phyloP scores from a whole-genome alignment of 2,113 vertebrate genomes.

The Axis porcinus region DNA sequence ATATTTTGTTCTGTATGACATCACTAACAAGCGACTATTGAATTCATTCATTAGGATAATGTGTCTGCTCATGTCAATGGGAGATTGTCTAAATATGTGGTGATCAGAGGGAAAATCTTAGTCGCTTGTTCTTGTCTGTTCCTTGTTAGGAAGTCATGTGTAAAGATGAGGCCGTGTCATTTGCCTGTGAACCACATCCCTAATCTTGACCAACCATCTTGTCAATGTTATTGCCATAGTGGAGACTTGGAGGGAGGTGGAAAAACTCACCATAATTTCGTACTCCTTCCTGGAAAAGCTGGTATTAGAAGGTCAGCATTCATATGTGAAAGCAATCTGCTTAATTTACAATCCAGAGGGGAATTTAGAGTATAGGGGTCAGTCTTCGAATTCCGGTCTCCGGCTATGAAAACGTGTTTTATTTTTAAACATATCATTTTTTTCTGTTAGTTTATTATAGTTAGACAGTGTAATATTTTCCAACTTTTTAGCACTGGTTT shows the following conservation, averaged over 20 bases:
- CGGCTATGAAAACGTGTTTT: not conserved
- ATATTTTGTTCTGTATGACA: not conserved
- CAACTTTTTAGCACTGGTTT: not conserved
- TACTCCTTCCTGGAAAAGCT: not conserved
- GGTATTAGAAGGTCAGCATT: not conserved
- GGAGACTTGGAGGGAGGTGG: not conserved
- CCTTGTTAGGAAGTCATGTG: not conserved
- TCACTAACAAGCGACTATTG: not conserved
- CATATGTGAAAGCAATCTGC: not conserved
- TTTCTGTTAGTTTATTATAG: not conserved
- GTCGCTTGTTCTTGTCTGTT: not conserved
- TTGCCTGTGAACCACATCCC: not conserved
- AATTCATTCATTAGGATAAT: not conserved
- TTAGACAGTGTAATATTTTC: not conserved
- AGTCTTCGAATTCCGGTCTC: not conserved
- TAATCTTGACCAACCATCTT: not conserved
- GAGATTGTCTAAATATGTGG: not conserved
- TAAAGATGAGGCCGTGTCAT: not conserved
- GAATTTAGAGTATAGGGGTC: not conserved
- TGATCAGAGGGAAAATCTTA: not conserved
- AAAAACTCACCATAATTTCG: not conserved
- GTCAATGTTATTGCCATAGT: not conserved
- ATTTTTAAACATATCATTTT: not conserved
- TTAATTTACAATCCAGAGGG: not conserved
- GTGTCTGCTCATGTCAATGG: not conserved